Base-by-base conservation (phyloP, 2,888 invertebrate species). In the Tuta absoluta region DNA sequence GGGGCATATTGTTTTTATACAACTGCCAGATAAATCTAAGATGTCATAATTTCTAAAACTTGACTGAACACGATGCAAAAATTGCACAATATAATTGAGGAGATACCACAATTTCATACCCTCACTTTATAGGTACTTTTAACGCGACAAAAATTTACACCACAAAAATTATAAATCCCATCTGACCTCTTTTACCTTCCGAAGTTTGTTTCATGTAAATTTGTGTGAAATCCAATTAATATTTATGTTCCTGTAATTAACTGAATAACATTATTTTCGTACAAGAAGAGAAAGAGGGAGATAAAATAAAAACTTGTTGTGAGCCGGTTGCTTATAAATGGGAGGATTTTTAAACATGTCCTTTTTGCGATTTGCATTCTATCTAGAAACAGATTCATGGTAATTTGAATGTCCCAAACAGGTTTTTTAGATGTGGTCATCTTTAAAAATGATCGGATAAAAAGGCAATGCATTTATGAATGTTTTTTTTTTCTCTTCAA, bases 291-390 rank as follows among this genome's bases (percentile, higher is more conserved):
- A 17, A 17, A 33, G 8, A 19, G 28, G 48, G 57, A 33, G 45
- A 11, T 33, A 33, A 63, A 28, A 17, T 21, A 21, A 51, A n/a
- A 49, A 53, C 28, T 8, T 19, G 33, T 37, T 11, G 19, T 21
- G 33, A 8, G 14, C 37, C 21, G 19, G 48, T 12, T 17, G 33
- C n/a, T 33, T 72, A 76, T 80, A 81, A 33, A 80, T 63, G 56
- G 78, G 76, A 65, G 70, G 67, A 66, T 69, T 69, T 67, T 63
- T 64, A 68, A 66, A 66, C 66, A 65, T 59, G 69, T 17, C 68
- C 69, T 71, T 33, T 5, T 68, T 69, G 71, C 69, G 77, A 82
- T 82, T 82, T 79, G 78, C 82, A 82, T 82, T 76, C 80, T 69
- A 45, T 76, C 71, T 73, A 72, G 67, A 72, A 74, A 81, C 74